Base-by-base conservation (phyloP, 2,797 vertebrate species). In the Pterois miles region DNA sequence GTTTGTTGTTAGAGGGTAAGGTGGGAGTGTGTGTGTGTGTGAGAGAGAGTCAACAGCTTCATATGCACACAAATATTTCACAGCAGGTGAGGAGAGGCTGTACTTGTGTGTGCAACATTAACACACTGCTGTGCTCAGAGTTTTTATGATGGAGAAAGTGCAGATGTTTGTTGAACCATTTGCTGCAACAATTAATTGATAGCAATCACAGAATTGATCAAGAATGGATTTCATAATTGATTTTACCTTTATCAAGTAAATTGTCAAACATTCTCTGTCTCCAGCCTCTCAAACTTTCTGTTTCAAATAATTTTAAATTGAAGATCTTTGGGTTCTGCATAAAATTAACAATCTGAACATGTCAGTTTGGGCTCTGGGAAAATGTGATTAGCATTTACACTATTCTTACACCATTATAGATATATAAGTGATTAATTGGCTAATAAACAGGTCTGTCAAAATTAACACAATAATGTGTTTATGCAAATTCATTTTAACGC, bases 1-100 rank as follows among this genome's bases (percentile, higher is more conserved):
- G 78, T 76, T 65, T 70, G 74, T 77, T 84, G 80, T 72, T 6
- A 54, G 68, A 77, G 65, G 34, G 29, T 53, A 64, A 83, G 71
- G 62, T 69, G 13, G 16, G 73, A 25, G 50, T 50, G 60, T 71
- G 69, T 36, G 6, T 52, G 68, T 48, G 64, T 54, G 67, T 53
- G 58, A 65, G 69, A 46, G 50, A 9, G 8, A 31, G 73, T 73
- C 76, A 82, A 58, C 71, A 78, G 74, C 75, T 83, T 73, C 68
- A 68, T 84, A 59, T 71, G 33, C 52, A 38, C 70, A 72, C 38
- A 53, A 40, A 75, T 34, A 4, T 76, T 77, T 76, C 63, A 67
- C 70, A 72, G 76, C 71, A 73, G 76, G 71, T 75, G 75, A 75
- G 60, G 2, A 11, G 5, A 63, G 7, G 71, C 13, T 58, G 20